Evolutionary conservation across 2,113 vertebrate species (phyloP), one percentile per base, ranked within the genome.

Genomic region (Malurus elegans): DNA sequence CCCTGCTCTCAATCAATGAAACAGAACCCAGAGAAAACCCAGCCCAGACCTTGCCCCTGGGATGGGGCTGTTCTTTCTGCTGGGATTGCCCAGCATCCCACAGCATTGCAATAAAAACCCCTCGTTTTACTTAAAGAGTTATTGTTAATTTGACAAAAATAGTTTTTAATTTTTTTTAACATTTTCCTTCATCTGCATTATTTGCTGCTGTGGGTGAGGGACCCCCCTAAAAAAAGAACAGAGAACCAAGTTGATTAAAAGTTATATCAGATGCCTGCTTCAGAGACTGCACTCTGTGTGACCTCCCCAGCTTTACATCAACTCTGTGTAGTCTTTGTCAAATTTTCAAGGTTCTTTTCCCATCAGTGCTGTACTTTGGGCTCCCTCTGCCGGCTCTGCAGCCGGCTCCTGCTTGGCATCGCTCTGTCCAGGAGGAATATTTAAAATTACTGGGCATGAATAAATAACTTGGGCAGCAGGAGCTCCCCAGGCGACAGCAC

Each of bases 351-450:
- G 70, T 42, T 91, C 93, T 76, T 91, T 87, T 50, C 3, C 14
- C 19, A 62, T 69, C 47, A 94, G 14, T 11, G 18, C 75, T 78
- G 72, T 93, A 79, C 84, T 95, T 57, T 1, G 76, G 70, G 88
- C 94, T 97, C 98, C 97, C 97, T 96, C 98, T 98, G 88, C 93
- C 36, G 98, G 97, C 88, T 93, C 75, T 23, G 56, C 17, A 18
- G 9, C 45, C 0, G 0, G 3, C 20, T 64, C 36, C 6, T 29
- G 6, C 48, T 67, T 31, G 4, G 51, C 24, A 2, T 81, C 0
- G 1, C 78, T 62, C n/a, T 69, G 66, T 42, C 91, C 58, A 29
- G 51, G 56, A 79, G 57, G 40, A 91, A 92, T 81, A 85, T 60
- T 84, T 51, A 5, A 56, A 81, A 92, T 87, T 44, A 81, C 14